Conservation (phyloP, 2,113 vertebrate species). For the Chauna torquata region DNA sequence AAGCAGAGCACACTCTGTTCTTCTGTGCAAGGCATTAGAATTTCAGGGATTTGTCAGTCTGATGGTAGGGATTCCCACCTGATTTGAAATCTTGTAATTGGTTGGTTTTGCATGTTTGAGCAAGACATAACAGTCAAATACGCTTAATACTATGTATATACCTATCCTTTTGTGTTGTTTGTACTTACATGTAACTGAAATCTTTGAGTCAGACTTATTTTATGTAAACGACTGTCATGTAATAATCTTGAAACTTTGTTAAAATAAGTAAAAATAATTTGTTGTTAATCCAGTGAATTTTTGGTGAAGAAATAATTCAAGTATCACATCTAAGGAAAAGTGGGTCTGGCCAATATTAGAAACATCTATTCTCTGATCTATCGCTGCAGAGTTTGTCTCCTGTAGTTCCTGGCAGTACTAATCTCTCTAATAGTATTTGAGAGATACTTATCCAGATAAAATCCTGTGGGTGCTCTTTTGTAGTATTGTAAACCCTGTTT, state of each 20-base stretch:
- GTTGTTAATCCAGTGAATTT: not conserved
- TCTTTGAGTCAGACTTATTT: not conserved
- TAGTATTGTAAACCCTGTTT: not conserved
- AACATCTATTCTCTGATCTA: not conserved
- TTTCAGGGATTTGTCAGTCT: not conserved
- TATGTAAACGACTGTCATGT: accelerated
- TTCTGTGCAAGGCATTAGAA: not conserved
- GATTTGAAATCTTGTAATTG: not conserved
- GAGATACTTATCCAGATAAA: not conserved
- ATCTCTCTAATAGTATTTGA: not conserved
- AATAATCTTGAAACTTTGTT: not conserved
- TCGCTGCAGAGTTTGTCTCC: not conserved
- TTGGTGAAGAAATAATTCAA: not conserved
- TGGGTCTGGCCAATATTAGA: not conserved
- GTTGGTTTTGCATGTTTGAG: not conserved
- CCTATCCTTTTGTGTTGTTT: not conserved
- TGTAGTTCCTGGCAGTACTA: not conserved
- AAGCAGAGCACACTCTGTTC: not conserved
- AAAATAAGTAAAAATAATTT: not conserved
- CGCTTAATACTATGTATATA: not conserved
- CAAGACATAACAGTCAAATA: not conserved
- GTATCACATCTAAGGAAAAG: not conserved
- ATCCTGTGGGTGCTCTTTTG: not conserved
- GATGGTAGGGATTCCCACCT: not conserved
- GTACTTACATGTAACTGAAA: not conserved